These are phyloP conservation scores for Dendrocincla tyrannina DNA, from an alignment of 2,797 vertebrate species.

Conservation along the genomic window DNA sequence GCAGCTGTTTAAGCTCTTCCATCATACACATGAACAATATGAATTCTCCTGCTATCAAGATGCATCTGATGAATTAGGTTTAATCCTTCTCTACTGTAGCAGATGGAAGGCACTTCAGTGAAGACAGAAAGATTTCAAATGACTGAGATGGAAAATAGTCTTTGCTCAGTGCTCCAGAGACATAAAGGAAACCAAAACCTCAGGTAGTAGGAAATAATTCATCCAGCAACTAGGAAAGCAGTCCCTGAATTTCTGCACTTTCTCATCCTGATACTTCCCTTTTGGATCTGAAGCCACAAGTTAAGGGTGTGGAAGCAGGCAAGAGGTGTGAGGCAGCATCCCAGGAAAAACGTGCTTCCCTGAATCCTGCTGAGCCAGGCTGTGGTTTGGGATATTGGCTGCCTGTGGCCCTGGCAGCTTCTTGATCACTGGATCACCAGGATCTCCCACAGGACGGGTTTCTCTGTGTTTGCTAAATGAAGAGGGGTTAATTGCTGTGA, in stretches of 20 bases:
- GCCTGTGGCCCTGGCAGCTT: background rate
- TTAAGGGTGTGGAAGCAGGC: background rate
- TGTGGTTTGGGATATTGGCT: rapidly evolving
- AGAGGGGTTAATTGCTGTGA: background rate
- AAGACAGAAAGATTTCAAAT: background rate
- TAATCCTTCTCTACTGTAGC: constrained; percentile 38
- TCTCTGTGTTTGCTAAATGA: background rate
- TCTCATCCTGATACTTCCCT: background rate
- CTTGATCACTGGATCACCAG: rapidly evolving
- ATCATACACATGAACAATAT: constrained; percentile 42
- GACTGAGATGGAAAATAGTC: constrained; percentile 13
- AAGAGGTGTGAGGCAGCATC: too few relatives aligned
- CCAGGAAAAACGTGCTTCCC: rapidly evolving
- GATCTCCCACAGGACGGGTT: rapidly evolving
- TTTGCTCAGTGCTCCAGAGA: background rate
- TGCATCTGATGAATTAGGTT: constrained; percentile 55
- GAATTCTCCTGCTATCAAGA: constrained; percentile 46
- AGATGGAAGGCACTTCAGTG: constrained; percentile 3
- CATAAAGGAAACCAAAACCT: background rate
- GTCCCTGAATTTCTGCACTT: background rate
- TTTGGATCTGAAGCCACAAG: background rate
- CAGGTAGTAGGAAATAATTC: background rate
- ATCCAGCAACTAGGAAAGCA: background rate
- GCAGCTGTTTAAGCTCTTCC: constrained; percentile 52
- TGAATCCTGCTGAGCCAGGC: rapidly evolving